phyloP scores from a whole-genome alignment of 2,888 invertebrate genomes.

The Tupiocoris notatus region DNA sequence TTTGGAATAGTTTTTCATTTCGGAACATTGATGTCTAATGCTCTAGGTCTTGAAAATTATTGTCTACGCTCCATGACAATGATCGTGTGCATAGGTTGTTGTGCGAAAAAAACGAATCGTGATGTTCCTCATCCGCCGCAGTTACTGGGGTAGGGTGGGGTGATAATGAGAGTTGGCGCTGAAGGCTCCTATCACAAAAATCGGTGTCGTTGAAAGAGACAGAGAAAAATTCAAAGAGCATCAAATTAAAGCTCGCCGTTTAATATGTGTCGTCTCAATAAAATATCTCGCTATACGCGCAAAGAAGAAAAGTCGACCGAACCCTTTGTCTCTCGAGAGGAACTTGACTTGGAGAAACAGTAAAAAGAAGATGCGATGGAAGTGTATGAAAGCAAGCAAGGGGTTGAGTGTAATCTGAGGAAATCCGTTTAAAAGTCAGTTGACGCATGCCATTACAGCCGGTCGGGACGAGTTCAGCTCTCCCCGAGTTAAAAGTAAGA shows the following conservation, averaged over 20 bases:
- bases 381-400: not conserved
- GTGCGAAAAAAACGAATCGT: too few species aligned
- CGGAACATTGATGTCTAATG: too few species aligned
- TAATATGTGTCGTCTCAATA: not conserved
- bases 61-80: too few species aligned
- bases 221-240: not conserved
- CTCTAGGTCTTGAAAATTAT: too few species aligned
- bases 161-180: too few species aligned
- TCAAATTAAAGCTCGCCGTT: not conserved
- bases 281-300: not conserved
- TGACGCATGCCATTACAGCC: conserved; percentile 36
- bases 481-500: conserved; percentile 27
- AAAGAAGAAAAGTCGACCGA: not conserved
- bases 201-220: too few species aligned
- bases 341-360: conserved; percentile 21
- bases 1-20: too few species aligned
- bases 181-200: too few species aligned
- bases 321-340: not conserved
- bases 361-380: conserved; percentile 4
- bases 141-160: too few species aligned
- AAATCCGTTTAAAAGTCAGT: conserved; percentile 38
- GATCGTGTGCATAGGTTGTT: too few species aligned
- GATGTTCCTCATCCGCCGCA: too few species aligned
- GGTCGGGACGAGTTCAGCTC: conserved; percentile 27
- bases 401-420: conserved; percentile 29